Evolutionary conservation across 2,113 vertebrate genomes (phyloP), one percentile per base, ranked within the genome.

Genomic region (Piaya cayana): DNA sequence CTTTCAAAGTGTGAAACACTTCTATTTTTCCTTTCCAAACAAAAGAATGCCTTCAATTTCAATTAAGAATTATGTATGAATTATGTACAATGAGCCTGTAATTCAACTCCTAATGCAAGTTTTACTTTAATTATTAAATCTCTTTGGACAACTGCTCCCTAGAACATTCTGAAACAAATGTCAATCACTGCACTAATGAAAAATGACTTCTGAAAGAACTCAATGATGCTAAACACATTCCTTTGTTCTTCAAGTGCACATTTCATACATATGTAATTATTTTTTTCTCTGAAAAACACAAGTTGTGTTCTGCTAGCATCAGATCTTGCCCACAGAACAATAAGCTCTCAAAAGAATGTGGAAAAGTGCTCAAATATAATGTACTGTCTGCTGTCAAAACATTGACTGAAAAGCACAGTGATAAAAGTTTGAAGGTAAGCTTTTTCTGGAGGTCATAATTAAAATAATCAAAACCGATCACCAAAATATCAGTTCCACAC

Each of bases 141-240:
- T 72, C n/a, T 93, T 74, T 71, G 47, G 53, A 93, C 82, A 96
- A 63, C 64, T 92, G 59, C 71, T 94, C 32, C 62, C n/a, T 86
- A 77, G 53, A 96, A 91, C 56, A 77, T 67, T 95, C 60, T 85
- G 90, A 95, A 96, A 93, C 14, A 63, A 97, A 88, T 67, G 59
- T 59, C 86, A 95, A 53, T 94, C 71, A 90, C 10, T 90, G 39
- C 62, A 27, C n/a, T 95, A 95, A 83, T 70, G 62, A 91, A 88
- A 96, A 86, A 59, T 75, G n/a, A 67, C n/a, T 91, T 81, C 86
- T 94, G 86, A 96, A 93, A 79, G 64, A 21, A 93, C 60, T 89
- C 69, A 71, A 84, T 3, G 10, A 89, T 85, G 71, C 22, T 78
- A 65, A 94, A 96, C 95, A 15, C 16, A 43, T 81, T 43, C 0